A percentile compares a stretch with the other conserved stretches of the same genome.
phyloP scores from a whole-genome alignment of 1,140 invertebrate species.

The Lethrus apterus region DNA sequence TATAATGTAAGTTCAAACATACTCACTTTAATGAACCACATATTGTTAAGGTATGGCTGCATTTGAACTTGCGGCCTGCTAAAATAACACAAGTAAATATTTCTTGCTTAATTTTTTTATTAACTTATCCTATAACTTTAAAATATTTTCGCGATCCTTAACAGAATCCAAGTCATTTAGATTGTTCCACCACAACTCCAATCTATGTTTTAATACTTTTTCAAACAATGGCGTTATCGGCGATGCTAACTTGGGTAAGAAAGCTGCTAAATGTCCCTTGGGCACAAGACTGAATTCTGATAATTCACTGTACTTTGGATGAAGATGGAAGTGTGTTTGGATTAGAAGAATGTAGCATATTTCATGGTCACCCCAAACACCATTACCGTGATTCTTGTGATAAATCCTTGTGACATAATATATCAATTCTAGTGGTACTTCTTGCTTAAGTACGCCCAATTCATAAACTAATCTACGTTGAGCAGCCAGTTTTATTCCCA shows the following conservation, averaged over 20 bases:
- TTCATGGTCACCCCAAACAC: constrained; percentile 90
- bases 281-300: constrained; percentile 72
- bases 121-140: constrained; percentile 51
- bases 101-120: no score
- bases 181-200: constrained; percentile 88
- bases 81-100: no score
- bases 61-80: no score
- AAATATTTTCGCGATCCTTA: constrained; percentile 67
- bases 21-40: no score
- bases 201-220: constrained; percentile 68
- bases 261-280: constrained; percentile 58
- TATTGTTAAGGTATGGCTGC: no score
- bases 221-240: constrained; percentile 92
- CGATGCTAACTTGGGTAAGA: constrained; percentile 54
- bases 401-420: constrained; percentile 81
- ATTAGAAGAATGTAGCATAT: constrained; percentile 91
- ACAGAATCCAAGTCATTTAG: constrained; percentile 65
- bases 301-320: constrained; percentile 86
- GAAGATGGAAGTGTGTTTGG: constrained; percentile 65
- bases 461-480: constrained; percentile 79
- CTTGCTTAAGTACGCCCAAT: constrained; percentile 65
- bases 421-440: constrained; percentile 62
- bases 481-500: constrained; percentile 79
- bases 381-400: constrained; percentile 70
- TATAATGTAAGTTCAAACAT: no score